Evolutionary conservation across 2,797 vertebrate species (phyloP).

Genomic region (Falco columbarius): DNA sequence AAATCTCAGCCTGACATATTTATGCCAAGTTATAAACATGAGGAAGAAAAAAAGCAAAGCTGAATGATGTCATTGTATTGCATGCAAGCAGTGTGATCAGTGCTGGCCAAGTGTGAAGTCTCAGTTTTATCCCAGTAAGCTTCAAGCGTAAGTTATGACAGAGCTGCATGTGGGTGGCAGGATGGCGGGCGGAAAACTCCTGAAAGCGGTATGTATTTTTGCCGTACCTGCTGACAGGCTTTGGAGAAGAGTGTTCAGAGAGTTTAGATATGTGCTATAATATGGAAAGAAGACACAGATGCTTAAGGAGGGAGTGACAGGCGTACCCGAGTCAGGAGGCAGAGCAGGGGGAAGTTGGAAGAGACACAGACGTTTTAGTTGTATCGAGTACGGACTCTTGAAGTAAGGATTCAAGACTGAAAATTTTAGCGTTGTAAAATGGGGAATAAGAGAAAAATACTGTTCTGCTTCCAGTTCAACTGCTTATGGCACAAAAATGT

Average conservation of each 20-base stretch:
- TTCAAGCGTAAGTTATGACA: neutral
- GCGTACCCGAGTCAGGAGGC: neutral
- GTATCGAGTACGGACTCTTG: neutral
- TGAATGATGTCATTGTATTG: slow-evolving; percentile 11
- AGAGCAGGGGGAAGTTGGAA: neutral
- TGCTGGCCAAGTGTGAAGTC: neutral
- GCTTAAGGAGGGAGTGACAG: neutral
- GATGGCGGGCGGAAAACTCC: neutral
- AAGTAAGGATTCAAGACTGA: neutral
- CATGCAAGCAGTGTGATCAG: neutral
- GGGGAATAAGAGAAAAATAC: neutral
- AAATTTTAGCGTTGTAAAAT: neutral
- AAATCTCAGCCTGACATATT: neutral
- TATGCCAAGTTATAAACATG: slow-evolving; percentile 31
- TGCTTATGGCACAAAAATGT: neutral
- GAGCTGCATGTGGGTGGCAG: neutral
- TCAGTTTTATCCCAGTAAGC: neutral
- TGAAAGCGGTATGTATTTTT: neutral
- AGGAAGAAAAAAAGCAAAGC: neutral
- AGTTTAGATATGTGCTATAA: neutral
- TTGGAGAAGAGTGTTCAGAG: neutral
- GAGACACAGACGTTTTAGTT: neutral
- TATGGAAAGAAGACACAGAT: neutral
- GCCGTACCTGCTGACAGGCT: neutral
- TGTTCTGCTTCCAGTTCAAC: neutral